These are phyloP conservation scores for Hylyphantes graminicola DNA, from an alignment of 1,140 invertebrate genomes.

Conservation along the genomic window DNA sequence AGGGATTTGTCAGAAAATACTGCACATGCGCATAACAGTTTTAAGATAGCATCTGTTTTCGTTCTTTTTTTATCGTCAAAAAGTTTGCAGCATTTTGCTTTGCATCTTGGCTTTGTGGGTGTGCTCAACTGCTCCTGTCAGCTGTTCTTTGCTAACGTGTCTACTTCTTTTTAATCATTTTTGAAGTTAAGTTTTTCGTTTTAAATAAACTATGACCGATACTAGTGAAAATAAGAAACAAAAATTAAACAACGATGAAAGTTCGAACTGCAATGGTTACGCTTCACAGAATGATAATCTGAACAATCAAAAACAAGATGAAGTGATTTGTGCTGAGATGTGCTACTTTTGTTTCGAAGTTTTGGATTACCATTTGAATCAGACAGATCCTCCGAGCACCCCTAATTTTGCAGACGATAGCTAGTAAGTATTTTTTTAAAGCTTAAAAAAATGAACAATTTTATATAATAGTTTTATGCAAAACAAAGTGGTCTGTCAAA, in stretches of 20 bases:
- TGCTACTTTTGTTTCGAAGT: slow-evolving; percentile 98
- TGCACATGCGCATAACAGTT: too few species aligned
- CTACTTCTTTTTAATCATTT: too few species aligned
- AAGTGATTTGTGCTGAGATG: slow-evolving; percentile 77
- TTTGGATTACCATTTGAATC: slow-evolving; percentile 90
- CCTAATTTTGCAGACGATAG: slow-evolving; percentile 92
- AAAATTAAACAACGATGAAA: background rate
- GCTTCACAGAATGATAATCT: slow-evolving; percentile 1
- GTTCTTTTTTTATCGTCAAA: too few species aligned
- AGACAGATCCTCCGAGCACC: slow-evolving; percentile 86
- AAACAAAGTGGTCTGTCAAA: background rate
- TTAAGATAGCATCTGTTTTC: too few species aligned
- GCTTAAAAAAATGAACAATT: background rate
- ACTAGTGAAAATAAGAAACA: background rate
- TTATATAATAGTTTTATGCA: background rate
- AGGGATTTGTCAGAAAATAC: too few species aligned
- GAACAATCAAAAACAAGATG: background rate
- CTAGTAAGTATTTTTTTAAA: slow-evolving; percentile 79
- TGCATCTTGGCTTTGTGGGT: too few species aligned
- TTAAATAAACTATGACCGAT: background rate
- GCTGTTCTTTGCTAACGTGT: too few species aligned
- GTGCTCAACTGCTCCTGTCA: too few species aligned
- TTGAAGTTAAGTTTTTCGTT: too few species aligned
- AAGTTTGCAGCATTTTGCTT: too few species aligned
- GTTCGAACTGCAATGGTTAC: background rate